Percentiles rank a stretch among this genome's conserved stretches.
phyloP scores from a whole-genome alignment of 2,888 invertebrate species.

The Acleris holmiana region DNA sequence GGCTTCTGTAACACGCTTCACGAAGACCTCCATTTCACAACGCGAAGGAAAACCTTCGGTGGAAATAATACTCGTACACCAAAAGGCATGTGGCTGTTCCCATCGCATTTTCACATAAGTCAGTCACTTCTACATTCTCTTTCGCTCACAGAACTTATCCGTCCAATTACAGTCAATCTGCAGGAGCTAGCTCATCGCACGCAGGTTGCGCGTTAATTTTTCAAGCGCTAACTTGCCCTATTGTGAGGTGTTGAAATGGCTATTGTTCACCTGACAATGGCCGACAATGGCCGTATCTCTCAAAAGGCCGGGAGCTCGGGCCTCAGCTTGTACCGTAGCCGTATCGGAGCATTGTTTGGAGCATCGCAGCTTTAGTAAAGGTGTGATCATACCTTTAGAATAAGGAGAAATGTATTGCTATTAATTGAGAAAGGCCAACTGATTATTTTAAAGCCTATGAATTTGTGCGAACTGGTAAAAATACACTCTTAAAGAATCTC shows the following conservation, averaged over 20 bases:
- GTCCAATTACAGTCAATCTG: constrained; percentile 51
- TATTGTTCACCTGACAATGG: constrained; percentile 69
- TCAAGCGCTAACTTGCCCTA: constrained; percentile 62
- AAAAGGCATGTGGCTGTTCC: too few species aligned
- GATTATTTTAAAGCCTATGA: neutral
- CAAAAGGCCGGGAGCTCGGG: constrained; percentile 62
- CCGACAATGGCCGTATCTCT: constrained; percentile 66
- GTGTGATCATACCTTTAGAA: constrained; percentile 28
- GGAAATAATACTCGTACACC: too few species aligned
- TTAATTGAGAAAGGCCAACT: neutral
- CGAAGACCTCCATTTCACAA: too few species aligned
- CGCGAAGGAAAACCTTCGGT: too few species aligned
- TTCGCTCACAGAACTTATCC: constrained; percentile 4
- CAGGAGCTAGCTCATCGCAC: constrained; percentile 50
- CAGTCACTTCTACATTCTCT: constrained; percentile 13
- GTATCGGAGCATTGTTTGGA: constrained; percentile 38
- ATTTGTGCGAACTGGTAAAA: too few species aligned
- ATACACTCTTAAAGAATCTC: too few species aligned
- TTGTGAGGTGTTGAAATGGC: constrained; percentile 69
- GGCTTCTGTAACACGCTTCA: too few species aligned
- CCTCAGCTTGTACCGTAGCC: constrained; percentile 43
- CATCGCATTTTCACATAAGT: neutral
- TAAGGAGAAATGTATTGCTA: constrained; percentile 8
- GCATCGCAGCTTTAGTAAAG: constrained; percentile 31
- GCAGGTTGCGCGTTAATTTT: constrained; percentile 67